Evolutionary conservation across 2,797 vertebrate species (phyloP).

Genomic region (Ctenosaura bakeri): DNA sequence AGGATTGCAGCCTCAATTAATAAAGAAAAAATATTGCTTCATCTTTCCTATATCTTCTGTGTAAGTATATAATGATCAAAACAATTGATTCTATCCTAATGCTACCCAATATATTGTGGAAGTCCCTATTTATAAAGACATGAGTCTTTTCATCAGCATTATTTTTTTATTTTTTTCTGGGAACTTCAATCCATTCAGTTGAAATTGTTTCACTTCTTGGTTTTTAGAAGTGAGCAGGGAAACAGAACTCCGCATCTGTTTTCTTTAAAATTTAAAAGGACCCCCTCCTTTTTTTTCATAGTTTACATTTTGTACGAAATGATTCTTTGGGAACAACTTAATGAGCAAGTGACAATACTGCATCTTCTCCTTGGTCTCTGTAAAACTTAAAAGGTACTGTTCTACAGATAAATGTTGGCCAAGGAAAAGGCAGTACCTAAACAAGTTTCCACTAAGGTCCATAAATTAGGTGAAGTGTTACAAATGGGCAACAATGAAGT

Average conservation of each 20-base stretch:
- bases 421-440: background rate
- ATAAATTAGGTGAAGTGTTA: background rate
- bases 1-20: background rate
- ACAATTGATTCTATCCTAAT: background rate
- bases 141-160: constrained; percentile 13
- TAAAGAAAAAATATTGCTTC: background rate
- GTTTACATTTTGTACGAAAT: background rate
- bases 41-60: background rate
- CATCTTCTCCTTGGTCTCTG: background rate
- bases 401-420: background rate
- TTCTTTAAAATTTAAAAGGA: background rate
- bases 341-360: background rate
- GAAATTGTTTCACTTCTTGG: background rate
- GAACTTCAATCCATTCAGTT: constrained; percentile 13
- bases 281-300: background rate
- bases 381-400: constrained; percentile 12
- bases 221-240: background rate
- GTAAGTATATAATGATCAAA: background rate
- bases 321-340: background rate
- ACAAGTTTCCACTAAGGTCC: background rate
- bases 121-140: constrained; percentile 42
- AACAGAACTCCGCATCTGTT: background rate
- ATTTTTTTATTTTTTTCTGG: background rate
- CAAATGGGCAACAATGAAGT: background rate
- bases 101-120: background rate